A percentile compares a stretch with the other conserved stretches of the same genome.
phyloP scores from a whole-genome alignment of 2,113 vertebrate species.

The Sceloporus undulatus region DNA sequence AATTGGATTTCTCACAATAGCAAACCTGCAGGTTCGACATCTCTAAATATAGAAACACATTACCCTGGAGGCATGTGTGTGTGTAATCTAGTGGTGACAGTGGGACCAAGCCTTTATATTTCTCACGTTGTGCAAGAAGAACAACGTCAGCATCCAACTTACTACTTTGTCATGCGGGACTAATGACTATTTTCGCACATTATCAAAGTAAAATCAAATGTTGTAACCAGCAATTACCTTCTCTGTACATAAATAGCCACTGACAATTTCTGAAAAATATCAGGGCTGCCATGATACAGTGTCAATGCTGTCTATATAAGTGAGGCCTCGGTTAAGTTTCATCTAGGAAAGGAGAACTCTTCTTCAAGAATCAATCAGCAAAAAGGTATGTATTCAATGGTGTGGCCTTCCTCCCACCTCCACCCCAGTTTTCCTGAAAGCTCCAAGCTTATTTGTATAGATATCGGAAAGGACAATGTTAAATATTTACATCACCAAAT shows the following conservation, averaged over 20 bases:
- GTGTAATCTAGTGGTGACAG: background rate
- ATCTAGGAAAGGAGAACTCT: background rate
- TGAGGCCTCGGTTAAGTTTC: background rate
- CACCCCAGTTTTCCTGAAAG: background rate
- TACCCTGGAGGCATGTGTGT: background rate
- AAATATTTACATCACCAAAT: background rate
- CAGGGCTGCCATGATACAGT: background rate
- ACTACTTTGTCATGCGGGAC: constrained; percentile 8
- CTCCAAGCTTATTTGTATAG: background rate
- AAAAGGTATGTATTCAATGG: constrained; percentile 21
- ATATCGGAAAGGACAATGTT: background rate
- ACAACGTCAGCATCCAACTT: background rate
- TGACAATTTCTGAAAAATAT: background rate
- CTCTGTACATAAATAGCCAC: constrained; percentile 7
- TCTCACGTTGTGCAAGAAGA: constrained; percentile 6
- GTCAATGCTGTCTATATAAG: background rate
- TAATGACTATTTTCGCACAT: constrained; percentile 4
- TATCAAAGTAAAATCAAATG: constrained; percentile 14
- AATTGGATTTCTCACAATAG: background rate
- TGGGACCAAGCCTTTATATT: background rate
- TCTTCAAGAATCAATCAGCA: background rate
- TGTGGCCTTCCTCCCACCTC: background rate
- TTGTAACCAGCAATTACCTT: constrained; percentile 23
- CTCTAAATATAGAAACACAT: constrained; percentile 26
- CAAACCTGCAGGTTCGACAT: too few species aligned